phyloP scores from a whole-genome alignment of 2,888 invertebrate species.

The Oscheius onirici region DNA sequence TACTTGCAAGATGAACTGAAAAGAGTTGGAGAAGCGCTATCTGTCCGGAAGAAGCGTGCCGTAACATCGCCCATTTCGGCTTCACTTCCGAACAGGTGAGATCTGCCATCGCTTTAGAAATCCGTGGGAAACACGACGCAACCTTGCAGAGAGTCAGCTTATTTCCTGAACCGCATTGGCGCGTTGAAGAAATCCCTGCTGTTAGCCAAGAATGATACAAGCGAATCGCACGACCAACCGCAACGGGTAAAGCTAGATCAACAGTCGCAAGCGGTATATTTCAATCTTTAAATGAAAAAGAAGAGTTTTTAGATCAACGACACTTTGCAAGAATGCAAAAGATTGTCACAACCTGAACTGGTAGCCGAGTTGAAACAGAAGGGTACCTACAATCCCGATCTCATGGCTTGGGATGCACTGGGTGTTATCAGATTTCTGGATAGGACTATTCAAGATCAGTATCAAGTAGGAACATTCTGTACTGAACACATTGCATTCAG shows the following conservation, averaged over 20 bases:
- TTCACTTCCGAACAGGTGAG: constrained; percentile 54
- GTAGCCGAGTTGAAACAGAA: constrained; percentile 52
- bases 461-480: constrained; percentile 60
- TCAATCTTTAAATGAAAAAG: background rate
- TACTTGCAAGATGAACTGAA: constrained; percentile 30
- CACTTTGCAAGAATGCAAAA: constrained; percentile 42
- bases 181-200: constrained; percentile 43
- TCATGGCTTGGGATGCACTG: constrained; percentile 71
- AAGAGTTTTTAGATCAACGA: constrained; percentile 43
- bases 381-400: constrained; percentile 70
- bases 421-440: constrained; percentile 71
- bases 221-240: constrained; percentile 35
- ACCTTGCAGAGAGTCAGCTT: constrained; percentile 49
- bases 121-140: background rate
- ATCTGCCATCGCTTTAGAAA: background rate
- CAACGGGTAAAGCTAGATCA: constrained; percentile 18
- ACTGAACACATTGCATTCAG: constrained; percentile 36
- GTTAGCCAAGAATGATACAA: constrained; percentile 36
- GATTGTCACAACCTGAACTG: constrained; percentile 46
- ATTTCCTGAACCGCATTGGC: constrained; percentile 52
- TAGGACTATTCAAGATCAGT: constrained; percentile 66
- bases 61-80: constrained; percentile 52
- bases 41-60: constrained; percentile 37
- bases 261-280: constrained; percentile 20
- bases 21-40: constrained; percentile 4